These are phyloP conservation scores for Pempheris klunzingeri DNA, from an alignment of 2,797 vertebrate genomes.

Conservation along the genomic window DNA sequence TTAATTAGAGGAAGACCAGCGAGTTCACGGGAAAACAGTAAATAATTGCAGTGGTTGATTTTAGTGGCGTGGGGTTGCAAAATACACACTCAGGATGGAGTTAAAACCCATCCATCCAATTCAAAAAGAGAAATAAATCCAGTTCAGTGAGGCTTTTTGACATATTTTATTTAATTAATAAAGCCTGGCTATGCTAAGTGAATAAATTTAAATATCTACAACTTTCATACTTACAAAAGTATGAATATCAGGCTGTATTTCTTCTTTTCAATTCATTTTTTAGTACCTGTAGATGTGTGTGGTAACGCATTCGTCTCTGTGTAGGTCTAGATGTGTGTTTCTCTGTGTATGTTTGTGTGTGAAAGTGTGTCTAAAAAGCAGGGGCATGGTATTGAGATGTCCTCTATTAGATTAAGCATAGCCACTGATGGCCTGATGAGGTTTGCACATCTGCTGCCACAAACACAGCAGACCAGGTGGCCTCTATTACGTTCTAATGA, in stretches of 20 bases:
- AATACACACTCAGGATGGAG: too few relatives aligned
- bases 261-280: neutral
- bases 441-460: constrained; percentile 72
- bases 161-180: too few relatives aligned
- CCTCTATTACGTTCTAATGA: constrained; percentile 79
- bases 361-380: constrained; percentile 30
- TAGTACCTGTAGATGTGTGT: neutral
- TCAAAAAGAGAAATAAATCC: too few relatives aligned
- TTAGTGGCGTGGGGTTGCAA: too few relatives aligned
- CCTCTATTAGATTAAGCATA: constrained; percentile 79
- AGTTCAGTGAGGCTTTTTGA: too few relatives aligned
- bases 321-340: neutral
- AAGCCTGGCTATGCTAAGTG: neutral
- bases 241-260: neutral
- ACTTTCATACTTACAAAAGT: too few relatives aligned
- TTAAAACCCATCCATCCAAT: too few relatives aligned
- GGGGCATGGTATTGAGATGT: constrained; percentile 74
- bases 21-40: too few relatives aligned
- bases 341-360: constrained; percentile 21
- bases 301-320: neutral
- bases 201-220: too few relatives aligned
- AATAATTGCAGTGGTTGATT: too few relatives aligned
- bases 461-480: constrained; percentile 79
- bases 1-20: too few relatives aligned
- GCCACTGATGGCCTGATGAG: constrained; percentile 80